Evolutionary conservation across 2,113 vertebrate species (phyloP).

Genomic region (Chaetops frenatus): DNA sequence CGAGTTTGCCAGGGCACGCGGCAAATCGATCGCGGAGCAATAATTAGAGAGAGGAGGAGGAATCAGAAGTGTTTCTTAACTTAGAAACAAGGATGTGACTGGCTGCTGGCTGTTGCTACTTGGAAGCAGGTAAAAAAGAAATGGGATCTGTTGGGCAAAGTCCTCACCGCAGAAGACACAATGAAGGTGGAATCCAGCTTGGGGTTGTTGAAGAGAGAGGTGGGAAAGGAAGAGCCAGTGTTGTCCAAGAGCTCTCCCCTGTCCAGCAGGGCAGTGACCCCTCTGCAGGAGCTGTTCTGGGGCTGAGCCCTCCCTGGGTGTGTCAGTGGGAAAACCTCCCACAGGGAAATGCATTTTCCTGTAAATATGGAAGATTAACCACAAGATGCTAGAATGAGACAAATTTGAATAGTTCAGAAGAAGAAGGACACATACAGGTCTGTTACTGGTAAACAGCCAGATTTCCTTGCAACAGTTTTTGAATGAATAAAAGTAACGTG

Average conservation of each 20-base stretch:
- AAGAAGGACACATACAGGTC: background rate
- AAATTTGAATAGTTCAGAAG: background rate
- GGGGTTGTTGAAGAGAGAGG: background rate
- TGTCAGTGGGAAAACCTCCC: background rate
- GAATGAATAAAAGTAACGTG: background rate
- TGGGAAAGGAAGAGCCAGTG: background rate
- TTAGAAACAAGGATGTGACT: conserved; percentile 36
- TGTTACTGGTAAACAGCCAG: background rate
- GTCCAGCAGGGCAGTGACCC: background rate
- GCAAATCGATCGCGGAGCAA: background rate
- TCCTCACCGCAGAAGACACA: background rate
- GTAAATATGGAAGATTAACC: background rate
- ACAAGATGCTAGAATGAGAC: background rate
- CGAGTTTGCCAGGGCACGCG: background rate
- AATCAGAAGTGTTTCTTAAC: conserved; percentile 47
- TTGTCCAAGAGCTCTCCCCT: background rate
- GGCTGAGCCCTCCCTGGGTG: background rate
- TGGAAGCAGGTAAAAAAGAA: background rate
- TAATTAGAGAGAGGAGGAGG: conserved; percentile 47
- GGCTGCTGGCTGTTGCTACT: conserved; percentile 28
- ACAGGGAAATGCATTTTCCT: background rate
- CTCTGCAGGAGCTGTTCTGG: background rate
- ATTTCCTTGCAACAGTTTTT: background rate
- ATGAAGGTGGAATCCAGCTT: background rate
- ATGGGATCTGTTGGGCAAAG: background rate